phyloP scores from a whole-genome alignment of 2,888 invertebrate genomes.

The Heliconius hortense region DNA sequence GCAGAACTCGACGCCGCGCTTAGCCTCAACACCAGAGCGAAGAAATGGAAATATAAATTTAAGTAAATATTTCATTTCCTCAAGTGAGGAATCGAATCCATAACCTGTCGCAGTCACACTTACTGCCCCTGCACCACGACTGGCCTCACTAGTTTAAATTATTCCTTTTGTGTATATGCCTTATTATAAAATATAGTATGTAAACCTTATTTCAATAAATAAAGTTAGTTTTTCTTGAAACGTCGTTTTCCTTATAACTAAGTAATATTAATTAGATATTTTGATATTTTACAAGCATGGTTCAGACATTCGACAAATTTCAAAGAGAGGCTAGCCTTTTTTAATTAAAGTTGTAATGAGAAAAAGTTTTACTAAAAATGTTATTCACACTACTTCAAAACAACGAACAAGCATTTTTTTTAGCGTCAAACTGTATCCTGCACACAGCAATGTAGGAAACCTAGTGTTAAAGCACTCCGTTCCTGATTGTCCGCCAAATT shows the following conservation, averaged over 20 bases:
- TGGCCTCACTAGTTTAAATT: neutral
- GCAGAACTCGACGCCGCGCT: neutral
- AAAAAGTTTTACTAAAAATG: neutral
- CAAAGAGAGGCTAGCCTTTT: neutral
- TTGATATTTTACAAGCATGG: neutral
- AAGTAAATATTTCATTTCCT: no score
- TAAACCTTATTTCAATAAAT: neutral
- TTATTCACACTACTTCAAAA: no score
- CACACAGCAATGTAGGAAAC: neutral
- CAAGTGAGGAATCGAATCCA: no score
- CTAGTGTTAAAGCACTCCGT: no score
- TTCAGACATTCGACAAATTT: constrained; percentile 1
- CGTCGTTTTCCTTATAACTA: neutral
- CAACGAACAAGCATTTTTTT: no score
- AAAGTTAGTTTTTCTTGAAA: neutral
- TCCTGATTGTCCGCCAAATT: no score
- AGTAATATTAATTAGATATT: neutral
- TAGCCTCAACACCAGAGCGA: neutral
- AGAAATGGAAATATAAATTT: neutral
- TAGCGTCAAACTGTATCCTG: neutral
- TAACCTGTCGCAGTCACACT: no score
- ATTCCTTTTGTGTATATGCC: no score
- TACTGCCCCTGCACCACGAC: neutral
- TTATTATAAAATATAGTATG: no score
- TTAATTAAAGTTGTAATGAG: constrained; percentile 4